Evolutionary conservation across 2,888 invertebrate genomes (phyloP), one percentile per base, ranked within the genome.

Genomic region (Drosophila aldrichi): DNA sequence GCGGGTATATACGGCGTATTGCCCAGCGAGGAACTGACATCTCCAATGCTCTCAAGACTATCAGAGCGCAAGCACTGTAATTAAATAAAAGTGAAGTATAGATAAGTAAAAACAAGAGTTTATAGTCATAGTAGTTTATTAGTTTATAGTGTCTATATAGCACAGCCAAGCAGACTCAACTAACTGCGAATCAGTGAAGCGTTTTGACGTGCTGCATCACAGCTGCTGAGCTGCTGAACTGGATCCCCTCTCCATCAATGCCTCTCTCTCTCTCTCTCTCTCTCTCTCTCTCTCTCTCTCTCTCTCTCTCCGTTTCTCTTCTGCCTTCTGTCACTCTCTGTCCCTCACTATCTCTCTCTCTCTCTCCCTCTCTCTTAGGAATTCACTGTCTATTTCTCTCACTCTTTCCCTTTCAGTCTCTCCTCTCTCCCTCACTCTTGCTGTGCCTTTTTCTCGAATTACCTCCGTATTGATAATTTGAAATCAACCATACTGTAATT

Each of bases 1-100:
- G 92, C 91, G 59, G 93, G 92, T 61, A 93, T 92, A 46, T 93
- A 93, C 16, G 93, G 91, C 38, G 92, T 89, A 88, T 92, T 93
- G 25, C 92, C 92, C 56, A 93, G 79, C 40, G 93, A 91, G 43
- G 92, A 85, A 73, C 89, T 93, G n/a, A 93, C 92, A 91, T 95
- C 95, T 20, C 95, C 95, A 74, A 95, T 95, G 89, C 95, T 95
- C 90, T 95, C 95, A 93, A 95, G 94, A 85, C 95, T 95, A 90
- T 95, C 95, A 29, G 95, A 95, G 81, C 95, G 93, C 22, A 93
- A 84, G 80, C 93, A 92, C 93, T 93, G 72, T 5, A 44, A 52
- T 1, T 8, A 34, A 16, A 16, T 12, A 6, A 2, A 10, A 36
- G 10, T 20, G 2, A 49, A 14, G 7, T 12, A 5, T 0, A 12